Evolutionary conservation across 2,797 vertebrate genomes (phyloP), one percentile per base, ranked within the genome.

Genomic region (Meda fulgida): DNA sequence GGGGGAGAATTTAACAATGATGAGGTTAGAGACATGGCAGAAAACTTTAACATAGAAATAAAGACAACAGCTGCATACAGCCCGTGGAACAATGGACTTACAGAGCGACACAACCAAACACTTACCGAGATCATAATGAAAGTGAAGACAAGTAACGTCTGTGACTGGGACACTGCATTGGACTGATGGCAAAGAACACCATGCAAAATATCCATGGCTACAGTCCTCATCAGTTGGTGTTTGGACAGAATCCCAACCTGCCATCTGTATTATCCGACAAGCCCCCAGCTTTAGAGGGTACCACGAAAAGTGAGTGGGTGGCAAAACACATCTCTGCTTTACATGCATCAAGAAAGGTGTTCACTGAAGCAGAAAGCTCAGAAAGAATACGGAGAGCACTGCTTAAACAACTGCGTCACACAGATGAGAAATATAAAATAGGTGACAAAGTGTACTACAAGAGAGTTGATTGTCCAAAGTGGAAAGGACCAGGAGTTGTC

Each of bases 291-390:
- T 73, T 83, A 79, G 80, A 85, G 29, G 58, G 80, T 0, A 83
- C 80, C 4, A 83, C 80, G 4, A 75, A 76, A 58, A 78, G 66
- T 86, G 18, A 67, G 5, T 67, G 85, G 31, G 82, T 84, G 7
- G 82, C 51, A 73, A 48, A 63, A 67, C 66, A 83, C 82, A 83
- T 82, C 6, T 63, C 87, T 63, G 83, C 63, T 60, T 83, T 77
- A 46, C 88, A 87, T 80, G 53, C 60, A 34, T 55, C 48, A 2
- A 87, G 88, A 29, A 90, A 23, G 69, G 90, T 84, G 4, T 92
- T 92, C 8, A 90, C 88, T 11, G 81, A 90, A 38, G 90, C 60
- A 2, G 89, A 89, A 40, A 86, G 79, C 7, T 90, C 55, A 3
- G 46, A 87, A 82, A 85, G 48, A 38, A 91, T 91, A 9, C 4